Evolutionary conservation across 2,888 invertebrate genomes (phyloP), one percentile per base, ranked within the genome.

Genomic region (Geotrupes spiniger): DNA sequence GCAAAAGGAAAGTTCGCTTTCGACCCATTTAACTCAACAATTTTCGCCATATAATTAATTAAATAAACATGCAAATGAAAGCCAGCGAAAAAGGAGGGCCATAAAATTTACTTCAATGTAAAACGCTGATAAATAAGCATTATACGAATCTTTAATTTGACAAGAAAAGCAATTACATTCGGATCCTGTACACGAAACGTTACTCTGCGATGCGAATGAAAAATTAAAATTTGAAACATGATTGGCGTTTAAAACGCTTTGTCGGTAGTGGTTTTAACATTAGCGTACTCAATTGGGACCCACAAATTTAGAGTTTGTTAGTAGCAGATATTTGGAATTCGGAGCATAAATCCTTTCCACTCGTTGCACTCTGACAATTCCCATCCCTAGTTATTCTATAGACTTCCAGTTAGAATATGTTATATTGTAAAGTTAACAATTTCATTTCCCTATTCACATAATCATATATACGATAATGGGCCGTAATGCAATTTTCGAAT

Each of bases 241-340:
- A 42, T 42, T 48, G 42, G 37, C 48, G 38, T 42, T 42, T 42
- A 15, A 42, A 42, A 37, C 14, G 27, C 36, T 21, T 15, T 17
- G 42, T 42, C 14, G 33, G 46, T 45, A 48, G 52, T 48, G 53
- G 52, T 50, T 55, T 52, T 51, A 54, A 50, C 53, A 53, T 58
- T 57, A 46, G 46, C 45, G 42, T 40, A 46, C 49, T 51, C 57
- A 57, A 52, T 46, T 58, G 64, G 63, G 62, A 63, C 59, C 59
- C 51, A 65, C 66, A 66, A 65, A 68, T 48, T 68, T 63, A 60
- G 60, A 63, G 64, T 66, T 66, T 68, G 64, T 65, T 66, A 59
- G 61, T 64, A 62, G 65, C 63, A 61, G 61, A 64, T 66, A 63
- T 65, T 66, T 63, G 60, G 59, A 61, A 64, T 64, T 62, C 56